Conservation (phyloP, 2,113 vertebrate genomes). For the Ovibos moschatus region DNA sequence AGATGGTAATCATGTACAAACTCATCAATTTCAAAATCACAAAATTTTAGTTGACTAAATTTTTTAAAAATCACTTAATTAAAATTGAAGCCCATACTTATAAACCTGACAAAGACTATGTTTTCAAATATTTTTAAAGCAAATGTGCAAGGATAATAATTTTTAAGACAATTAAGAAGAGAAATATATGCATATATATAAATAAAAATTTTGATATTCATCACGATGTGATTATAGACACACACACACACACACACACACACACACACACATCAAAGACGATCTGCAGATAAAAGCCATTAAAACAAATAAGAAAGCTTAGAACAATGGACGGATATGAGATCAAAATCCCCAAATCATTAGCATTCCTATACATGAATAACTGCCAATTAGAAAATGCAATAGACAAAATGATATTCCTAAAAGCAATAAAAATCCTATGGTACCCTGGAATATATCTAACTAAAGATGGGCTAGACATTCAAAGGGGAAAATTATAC, state of each 20-base stretch:
- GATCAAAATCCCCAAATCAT: neutral
- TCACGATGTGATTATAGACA: neutral
- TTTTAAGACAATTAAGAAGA: neutral
- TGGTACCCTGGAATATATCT: neutral
- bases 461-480: neutral
- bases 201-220: neutral
- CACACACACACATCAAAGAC: neutral
- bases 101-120: neutral
- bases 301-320: neutral
- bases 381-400: neutral
- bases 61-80: neutral
- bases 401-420: neutral
- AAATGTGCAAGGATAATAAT: constrained; percentile 23
- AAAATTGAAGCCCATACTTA: neutral
- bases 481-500: neutral
- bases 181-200: neutral
- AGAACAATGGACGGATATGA: neutral
- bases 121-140: constrained; percentile 2
- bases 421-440: neutral
- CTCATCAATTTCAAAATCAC: constrained; percentile 6
- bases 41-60: neutral
- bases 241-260: neutral
- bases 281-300: neutral
- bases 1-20: neutral
- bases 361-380: neutral